Evolutionary conservation across 2,113 vertebrate genomes (phyloP), one percentile per base, ranked within the genome.

Genomic region (Orcinus orca): DNA sequence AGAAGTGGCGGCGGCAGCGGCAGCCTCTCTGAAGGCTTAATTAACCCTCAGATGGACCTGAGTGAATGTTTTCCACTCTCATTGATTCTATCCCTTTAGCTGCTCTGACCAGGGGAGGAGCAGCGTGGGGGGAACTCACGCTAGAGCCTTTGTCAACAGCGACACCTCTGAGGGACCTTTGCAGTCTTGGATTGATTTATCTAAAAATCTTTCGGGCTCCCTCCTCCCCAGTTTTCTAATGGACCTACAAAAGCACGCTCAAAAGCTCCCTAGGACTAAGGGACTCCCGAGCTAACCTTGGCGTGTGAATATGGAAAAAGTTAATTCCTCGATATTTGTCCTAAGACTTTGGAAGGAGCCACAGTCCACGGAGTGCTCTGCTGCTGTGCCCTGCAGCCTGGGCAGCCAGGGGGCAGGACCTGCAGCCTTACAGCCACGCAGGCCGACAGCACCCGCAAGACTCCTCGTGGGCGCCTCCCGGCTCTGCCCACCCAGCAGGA

Each of bases 171-270:
- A 38, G 76, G 25, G 14, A 29, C 14, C 17, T 58, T 65, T 73
- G 33, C 8, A 25, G 38, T 36, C n/a, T 60, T 50, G 36, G 38
- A 31, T 63, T 23, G 67, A 67, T 38, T 76, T 31, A 94, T 26
- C 36, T 58, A 38, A 83, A 67, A 76, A 55, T 74, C 25, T 65
- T 81, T 23, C 50, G n/a, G 47, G 41, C 23, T 71, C 23, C 50
- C 5, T 13, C 12, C 5, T 70, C 41, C 10, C 86, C 79, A 71
- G 47, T 53, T 53, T 88, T 84, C 70, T 68, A 86, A 79, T 11
- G 33, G 60, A 67, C 47, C 67, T 73, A 86, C 8, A 33, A 53
- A 97, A 96, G 29, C 76, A 95, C 88, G 86, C 26, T 74, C 63
- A 82, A 86, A 93, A 77, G 33, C 33, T 79, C 62, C 84, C 71